A percentile compares a stretch with the other conserved stretches of the same genome.
These are phyloP conservation scores for Eupeodes latifasciatus DNA, from an alignment of 2,888 invertebrate genomes.

Conservation along the genomic window DNA sequence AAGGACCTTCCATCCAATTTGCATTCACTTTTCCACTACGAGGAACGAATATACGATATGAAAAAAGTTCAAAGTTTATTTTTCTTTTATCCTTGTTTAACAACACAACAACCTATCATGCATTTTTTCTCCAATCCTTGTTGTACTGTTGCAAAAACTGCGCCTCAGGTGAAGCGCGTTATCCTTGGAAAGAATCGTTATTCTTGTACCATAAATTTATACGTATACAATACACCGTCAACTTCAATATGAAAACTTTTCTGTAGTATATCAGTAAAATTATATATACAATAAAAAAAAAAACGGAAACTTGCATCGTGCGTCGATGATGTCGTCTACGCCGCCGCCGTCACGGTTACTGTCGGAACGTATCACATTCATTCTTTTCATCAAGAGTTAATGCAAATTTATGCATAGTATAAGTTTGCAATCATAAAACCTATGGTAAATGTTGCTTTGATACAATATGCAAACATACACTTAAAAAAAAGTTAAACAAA, in stretches of 20 bases:
- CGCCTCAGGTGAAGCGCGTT: conserved; percentile 66
- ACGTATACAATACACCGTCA: not conserved
- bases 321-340: not conserved
- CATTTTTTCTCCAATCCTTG: conserved; percentile 35
- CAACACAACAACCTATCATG: conserved; percentile 57
- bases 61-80: conserved; percentile 60
- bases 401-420: conserved; percentile 73
- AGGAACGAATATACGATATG: not conserved
- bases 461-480: conserved; percentile 29
- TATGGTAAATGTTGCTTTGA: conserved; percentile 52
- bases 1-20: conserved; percentile 46
- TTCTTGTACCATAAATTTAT: conserved; percentile 1
- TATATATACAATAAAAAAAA: not conserved
- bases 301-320: conserved; percentile 40
- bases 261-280: conserved; percentile 38
- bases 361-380: conserved; percentile 2
- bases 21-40: conserved; percentile 34
- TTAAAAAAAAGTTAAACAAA: not conserved
- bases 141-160: conserved; percentile 36
- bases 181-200: conserved; percentile 51
- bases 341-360: not conserved
- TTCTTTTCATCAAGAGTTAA: conserved; percentile 52
- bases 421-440: conserved; percentile 68
- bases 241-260: conserved; percentile 6
- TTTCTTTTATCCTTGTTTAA: conserved; percentile 27